These are phyloP conservation scores for Aphaenogaster floridana DNA, from an alignment of 1,140 invertebrate species.

Conservation along the genomic window DNA sequence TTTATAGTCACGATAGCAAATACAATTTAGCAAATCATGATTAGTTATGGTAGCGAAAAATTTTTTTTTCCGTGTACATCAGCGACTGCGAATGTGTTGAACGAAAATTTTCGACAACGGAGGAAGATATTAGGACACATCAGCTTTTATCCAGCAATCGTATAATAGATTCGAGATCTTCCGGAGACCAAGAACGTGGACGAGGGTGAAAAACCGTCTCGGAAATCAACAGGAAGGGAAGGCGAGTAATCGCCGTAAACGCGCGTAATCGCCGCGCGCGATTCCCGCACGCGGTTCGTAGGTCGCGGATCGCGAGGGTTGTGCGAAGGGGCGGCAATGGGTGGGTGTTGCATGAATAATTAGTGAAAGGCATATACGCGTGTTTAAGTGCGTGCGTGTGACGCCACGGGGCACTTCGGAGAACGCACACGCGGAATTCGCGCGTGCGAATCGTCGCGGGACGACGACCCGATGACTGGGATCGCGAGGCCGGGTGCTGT, in stretches of 20 bases:
- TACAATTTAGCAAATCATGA: no score
- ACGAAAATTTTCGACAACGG: no score
- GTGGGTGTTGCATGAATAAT: constrained; percentile 65
- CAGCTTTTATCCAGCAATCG: not conserved
- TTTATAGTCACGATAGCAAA: no score
- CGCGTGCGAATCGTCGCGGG: constrained; percentile 33
- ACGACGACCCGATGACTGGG: constrained; percentile 17
- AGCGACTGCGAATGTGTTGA: no score
- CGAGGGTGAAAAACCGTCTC: not conserved
- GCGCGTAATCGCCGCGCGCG: constrained; percentile 39
- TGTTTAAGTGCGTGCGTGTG: not conserved
- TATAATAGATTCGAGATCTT: not conserved
- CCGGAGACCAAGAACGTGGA: not conserved
- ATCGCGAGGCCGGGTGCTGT: not conserved
- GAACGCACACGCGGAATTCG: not conserved
- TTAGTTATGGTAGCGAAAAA: no score
- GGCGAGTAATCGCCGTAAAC: not conserved
- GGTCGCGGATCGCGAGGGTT: constrained; percentile 20
- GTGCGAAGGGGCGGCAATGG: not conserved
- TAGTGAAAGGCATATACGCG: constrained; percentile 39
- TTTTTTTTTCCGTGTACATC: no score
- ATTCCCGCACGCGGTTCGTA: constrained; percentile 39
- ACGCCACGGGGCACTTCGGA: not conserved
- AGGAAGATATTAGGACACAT: not conserved
- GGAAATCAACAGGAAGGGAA: not conserved